Base-by-base conservation (phyloP, 2,797 vertebrate species). In the Melanotaenia maccullochi region DNA sequence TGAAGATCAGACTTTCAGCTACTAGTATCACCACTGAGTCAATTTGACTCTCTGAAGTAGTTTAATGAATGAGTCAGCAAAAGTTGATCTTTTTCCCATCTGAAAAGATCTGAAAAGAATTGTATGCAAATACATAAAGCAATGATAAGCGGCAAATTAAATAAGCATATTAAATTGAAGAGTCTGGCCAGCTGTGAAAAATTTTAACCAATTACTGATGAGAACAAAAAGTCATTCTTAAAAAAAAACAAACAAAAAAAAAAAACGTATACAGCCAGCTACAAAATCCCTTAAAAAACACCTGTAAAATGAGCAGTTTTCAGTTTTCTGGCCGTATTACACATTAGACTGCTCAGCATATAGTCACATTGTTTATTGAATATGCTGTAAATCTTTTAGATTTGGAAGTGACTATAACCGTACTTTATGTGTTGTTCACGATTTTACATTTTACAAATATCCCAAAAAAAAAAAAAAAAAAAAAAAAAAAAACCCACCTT, bases 401-500 rank as follows among this genome's bases (percentile, higher is more conserved):
- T 40, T 40, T 40, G 38, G 38, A 14, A 40, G 36, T 1, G 13
- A 40, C 3, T 44, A 42, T 44, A 5, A 18, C 20, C 18, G 6
- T 44, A 44, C 18, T 42, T 4, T 42, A 7, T 18, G 18, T 44
- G 42, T 44, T 20, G 16, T 14, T 13, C 5, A 44, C 2, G 1
- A 20, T 44, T 42, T 16, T 5, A 18, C 16, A 44, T 44, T 44
- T 20, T 5, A 44, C 42, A 44, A 44, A 40, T 3, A 12, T 11
- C 9, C 36, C 22, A n/a, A n/a, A n/a, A n/a, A n/a, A 47, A 47
- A 20, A 47, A 30, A 38, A 38, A n/a, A 47, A 4, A 20, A n/a
- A 22, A 28, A 54, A 54, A 25, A 54, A 66, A 60, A 67, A 1
- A 67, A 60, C 89, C 81, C 87, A 97, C 97, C 97, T 49, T 95